Evolutionary conservation across 1,140 invertebrate species (phyloP).

Genomic region (Diplogasteroides magnus): DNA sequence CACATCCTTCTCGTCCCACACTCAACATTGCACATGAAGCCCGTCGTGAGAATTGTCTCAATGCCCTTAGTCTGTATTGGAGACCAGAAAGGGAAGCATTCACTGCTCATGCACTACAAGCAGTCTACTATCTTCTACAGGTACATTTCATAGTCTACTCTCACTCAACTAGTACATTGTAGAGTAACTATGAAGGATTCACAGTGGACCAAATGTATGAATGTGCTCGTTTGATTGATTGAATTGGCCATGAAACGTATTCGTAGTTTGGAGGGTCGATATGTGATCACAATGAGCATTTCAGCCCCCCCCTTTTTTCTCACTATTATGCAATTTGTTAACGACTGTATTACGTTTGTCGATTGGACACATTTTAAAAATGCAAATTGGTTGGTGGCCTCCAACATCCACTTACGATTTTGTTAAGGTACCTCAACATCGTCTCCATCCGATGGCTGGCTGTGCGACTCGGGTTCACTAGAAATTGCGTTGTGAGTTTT

Average conservation of each 20-base stretch:
- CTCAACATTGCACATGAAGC: conserved; percentile 16
- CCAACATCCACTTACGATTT: too few species aligned
- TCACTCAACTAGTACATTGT: conserved; percentile 15
- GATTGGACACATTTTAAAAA: too few species aligned
- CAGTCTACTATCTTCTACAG: conserved; percentile 31
- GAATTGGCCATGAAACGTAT: conserved; percentile 63
- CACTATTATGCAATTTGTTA: too few species aligned
- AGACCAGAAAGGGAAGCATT: conserved; percentile 28
- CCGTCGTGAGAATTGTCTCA: conserved; percentile 3
- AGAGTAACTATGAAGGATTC: conserved; percentile 6
- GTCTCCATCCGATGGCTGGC: conserved; percentile 57
- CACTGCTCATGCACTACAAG: conserved; percentile 28
- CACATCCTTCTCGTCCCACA: background rate
- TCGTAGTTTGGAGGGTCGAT: conserved; percentile 1
- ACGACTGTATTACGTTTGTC: too few species aligned
- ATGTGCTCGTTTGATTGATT: conserved; percentile 21
- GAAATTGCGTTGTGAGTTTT: conserved; percentile 57
- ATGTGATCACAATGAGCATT: too few species aligned
- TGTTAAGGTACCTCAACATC: conserved; percentile 26
- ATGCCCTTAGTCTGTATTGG: conserved; percentile 12
- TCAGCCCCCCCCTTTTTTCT: too few species aligned
- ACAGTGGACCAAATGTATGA: background rate
- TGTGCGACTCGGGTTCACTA: conserved; percentile 59
- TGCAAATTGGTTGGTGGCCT: too few species aligned
- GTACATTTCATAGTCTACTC: conserved; percentile 27